These are phyloP conservation scores for Loris lydekkerianus DNA, from an alignment of 2,797 vertebrate genomes.

Conservation along the genomic window DNA sequence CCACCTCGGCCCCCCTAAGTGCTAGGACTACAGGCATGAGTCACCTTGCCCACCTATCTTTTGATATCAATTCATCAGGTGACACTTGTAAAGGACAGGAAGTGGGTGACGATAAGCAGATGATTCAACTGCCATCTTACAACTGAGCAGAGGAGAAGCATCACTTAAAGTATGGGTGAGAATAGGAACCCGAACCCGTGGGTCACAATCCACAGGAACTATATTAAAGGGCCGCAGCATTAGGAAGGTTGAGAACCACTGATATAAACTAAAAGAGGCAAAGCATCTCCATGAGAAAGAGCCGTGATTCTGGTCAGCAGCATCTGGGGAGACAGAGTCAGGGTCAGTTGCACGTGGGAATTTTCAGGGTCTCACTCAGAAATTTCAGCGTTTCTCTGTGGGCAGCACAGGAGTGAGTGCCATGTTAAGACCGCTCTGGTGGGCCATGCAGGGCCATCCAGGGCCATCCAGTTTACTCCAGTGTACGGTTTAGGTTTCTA, in stretches of 20 bases:
- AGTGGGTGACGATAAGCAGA: not conserved
- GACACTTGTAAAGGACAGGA: not conserved
- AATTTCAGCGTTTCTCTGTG: not conserved
- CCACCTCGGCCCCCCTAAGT: too few relatives aligned
- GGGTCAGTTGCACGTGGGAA: not conserved
- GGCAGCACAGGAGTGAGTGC: not conserved
- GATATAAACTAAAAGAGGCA: not conserved
- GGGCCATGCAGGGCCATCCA: not conserved
- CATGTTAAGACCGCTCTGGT: not conserved
- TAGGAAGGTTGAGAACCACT: too few relatives aligned
- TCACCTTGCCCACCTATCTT: too few relatives aligned
- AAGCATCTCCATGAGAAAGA: not conserved
- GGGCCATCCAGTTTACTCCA: not conserved
- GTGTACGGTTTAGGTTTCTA: accelerated
- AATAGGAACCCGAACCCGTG: not conserved
- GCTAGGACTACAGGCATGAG: too few relatives aligned
- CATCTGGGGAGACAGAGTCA: not conserved
- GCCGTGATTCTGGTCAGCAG: not conserved
- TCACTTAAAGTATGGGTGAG: not conserved
- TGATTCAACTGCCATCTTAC: not conserved
- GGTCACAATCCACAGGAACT: too few relatives aligned
- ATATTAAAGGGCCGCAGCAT: too few relatives aligned
- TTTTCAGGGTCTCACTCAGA: not conserved
- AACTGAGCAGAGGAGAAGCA: not conserved
- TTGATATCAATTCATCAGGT: not conserved